A percentile compares a stretch with the other conserved stretches of the same genome.
phyloP scores from a whole-genome alignment of 1,140 invertebrate genomes.

The Acromyrmex echinatior region DNA sequence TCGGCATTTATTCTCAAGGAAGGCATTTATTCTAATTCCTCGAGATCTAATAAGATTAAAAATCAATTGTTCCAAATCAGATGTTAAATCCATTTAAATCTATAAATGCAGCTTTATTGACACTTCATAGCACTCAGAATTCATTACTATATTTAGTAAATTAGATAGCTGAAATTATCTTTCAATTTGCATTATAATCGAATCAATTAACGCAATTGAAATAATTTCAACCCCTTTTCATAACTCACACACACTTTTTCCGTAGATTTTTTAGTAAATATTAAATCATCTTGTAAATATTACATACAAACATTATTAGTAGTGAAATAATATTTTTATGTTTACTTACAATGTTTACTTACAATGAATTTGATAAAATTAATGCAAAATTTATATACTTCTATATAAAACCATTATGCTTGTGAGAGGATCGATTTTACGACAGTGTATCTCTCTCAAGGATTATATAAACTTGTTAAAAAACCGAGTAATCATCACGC shows the following conservation, averaged over 20 bases:
- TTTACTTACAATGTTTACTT: neutral
- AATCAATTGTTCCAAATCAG: neutral
- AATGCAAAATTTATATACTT: neutral
- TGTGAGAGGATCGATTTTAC: constrained; percentile 30
- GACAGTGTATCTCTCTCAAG: no score
- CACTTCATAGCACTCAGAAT: neutral
- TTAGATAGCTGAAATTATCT: constrained; percentile 14
- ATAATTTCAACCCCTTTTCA: neutral
- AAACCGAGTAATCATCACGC: neutral
- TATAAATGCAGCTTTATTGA: neutral
- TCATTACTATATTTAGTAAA: neutral
- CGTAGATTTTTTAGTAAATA: constrained; percentile 25
- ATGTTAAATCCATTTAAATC: neutral
- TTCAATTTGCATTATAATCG: neutral
- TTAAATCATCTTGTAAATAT: neutral
- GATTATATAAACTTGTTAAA: neutral
- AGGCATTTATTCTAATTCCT: neutral
- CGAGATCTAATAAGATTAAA: neutral
- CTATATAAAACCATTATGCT: neutral
- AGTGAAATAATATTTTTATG: neutral
- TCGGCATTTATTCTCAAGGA: neutral
- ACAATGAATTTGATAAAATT: neutral
- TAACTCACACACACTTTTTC: neutral
- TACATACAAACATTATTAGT: neutral
- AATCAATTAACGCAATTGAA: constrained; percentile 38